phyloP scores from a whole-genome alignment of 2,888 invertebrate genomes.

The Pyrrhia umbra region DNA sequence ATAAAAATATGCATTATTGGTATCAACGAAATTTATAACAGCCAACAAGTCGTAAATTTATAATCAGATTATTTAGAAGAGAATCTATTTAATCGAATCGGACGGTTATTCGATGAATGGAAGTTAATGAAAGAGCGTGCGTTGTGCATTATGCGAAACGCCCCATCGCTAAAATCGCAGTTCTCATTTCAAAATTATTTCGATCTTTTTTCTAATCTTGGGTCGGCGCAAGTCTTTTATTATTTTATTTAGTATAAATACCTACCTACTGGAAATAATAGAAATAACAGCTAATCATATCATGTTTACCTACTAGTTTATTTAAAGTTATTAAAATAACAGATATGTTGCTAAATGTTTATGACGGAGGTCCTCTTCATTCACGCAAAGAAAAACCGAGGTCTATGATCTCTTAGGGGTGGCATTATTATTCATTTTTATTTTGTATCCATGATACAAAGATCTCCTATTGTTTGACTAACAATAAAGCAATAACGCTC shows the following conservation, averaged over 20 bases:
- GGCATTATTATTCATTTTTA: neutral
- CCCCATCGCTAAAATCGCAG: constrained; percentile 62
- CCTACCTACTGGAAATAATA: too few relatives aligned
- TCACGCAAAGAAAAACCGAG: neutral
- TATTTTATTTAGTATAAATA: too few relatives aligned
- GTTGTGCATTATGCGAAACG: constrained; percentile 61
- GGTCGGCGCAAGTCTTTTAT: too few relatives aligned
- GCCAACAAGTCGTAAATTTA: constrained; percentile 86
- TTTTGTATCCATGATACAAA: neutral
- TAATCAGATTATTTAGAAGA: constrained; percentile 80
- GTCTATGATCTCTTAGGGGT: constrained; percentile 16
- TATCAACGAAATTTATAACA: constrained; percentile 83
- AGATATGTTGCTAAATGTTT: too few relatives aligned
- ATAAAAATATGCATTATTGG: constrained; percentile 69
- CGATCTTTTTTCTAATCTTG: constrained; percentile 13
- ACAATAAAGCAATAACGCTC: neutral
- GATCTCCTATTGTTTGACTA: constrained; percentile 1
- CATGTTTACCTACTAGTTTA: too few relatives aligned
- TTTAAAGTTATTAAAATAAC: too few relatives aligned
- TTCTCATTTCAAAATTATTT: constrained; percentile 45
- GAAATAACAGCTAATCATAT: too few relatives aligned
- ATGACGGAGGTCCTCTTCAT: too few relatives aligned
- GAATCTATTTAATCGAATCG: constrained; percentile 72
- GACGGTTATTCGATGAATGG: constrained; percentile 73
- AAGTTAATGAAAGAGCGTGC: constrained; percentile 75